Conservation (phyloP, 2,113 vertebrate genomes). For the human region DNA sequence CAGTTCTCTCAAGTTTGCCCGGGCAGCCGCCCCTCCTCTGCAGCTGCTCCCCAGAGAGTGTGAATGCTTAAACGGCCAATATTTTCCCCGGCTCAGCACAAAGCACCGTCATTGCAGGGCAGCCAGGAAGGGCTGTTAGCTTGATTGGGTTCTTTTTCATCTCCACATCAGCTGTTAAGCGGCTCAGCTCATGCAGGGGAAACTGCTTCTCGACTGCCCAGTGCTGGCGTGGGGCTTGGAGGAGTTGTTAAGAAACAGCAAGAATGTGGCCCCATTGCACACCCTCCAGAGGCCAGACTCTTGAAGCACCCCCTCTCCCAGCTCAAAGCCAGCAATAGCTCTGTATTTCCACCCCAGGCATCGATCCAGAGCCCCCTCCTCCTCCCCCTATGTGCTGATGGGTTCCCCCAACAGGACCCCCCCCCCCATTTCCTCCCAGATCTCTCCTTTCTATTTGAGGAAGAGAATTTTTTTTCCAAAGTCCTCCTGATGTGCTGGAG, state of each 20-base stretch:
- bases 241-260: background rate
- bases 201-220: background rate
- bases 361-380: background rate
- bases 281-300: background rate
- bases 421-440: background rate
- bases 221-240: rapidly evolving
- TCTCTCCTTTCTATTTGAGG: background rate
- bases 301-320: background rate
- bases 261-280: background rate
- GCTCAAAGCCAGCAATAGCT: too few species aligned
- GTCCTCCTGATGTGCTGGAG: background rate
- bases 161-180: background rate
- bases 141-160: background rate
- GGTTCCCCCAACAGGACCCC: background rate
- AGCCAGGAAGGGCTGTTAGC: background rate
- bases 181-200: background rate
- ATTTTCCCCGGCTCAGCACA: background rate
- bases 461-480: background rate
- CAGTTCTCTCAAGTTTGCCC: background rate
- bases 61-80: background rate
- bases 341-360: background rate
- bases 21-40: background rate
- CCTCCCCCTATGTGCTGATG: rapidly evolving
- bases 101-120: background rate
- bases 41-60: background rate